Percentiles rank a stretch among this genome's conserved stretches.
Conservation (phyloP, 37 sponge, comb jelly and placozoan species). For the Chondrosia reniformis region DNA sequence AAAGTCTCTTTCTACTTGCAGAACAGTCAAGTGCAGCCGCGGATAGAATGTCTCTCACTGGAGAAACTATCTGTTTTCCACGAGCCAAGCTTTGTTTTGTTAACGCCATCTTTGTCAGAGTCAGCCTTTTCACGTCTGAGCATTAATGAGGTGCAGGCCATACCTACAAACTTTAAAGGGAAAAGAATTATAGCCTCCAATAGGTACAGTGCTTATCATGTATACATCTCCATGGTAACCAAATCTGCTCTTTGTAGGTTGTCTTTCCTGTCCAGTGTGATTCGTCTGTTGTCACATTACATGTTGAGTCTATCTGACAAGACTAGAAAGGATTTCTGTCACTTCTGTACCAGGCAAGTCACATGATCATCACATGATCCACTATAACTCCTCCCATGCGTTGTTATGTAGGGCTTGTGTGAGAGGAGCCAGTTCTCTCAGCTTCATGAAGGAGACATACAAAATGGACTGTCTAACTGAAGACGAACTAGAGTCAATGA, state of each 20-base stretch:
- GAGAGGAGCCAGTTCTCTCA: neutral
- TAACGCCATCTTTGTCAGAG: slow-evolving; percentile 50
- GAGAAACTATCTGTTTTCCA: slow-evolving; percentile 47
- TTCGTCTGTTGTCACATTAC: neutral
- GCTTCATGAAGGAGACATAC: neutral
- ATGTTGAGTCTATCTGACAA: slow-evolving; percentile 7
- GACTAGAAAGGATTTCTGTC: slow-evolving; percentile 19
- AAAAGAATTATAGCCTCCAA: slow-evolving; percentile 30
- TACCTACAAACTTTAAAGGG: slow-evolving; percentile 19
- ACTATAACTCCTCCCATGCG: neutral
- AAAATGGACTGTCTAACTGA: neutral
- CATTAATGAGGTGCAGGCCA: slow-evolving; percentile 24
- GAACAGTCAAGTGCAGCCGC: slow-evolving; percentile 5
- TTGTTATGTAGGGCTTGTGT: slow-evolving; percentile 1
- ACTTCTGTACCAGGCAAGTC: slow-evolving; percentile 11
- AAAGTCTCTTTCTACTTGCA: neutral
- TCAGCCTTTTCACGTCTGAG: slow-evolving; percentile 47
- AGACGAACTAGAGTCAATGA: slow-evolving; percentile 5
- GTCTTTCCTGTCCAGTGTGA: slow-evolving; percentile 13
- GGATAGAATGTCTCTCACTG: slow-evolving; percentile 31
- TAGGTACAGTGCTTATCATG: slow-evolving; percentile 17
- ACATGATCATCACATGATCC: too few species aligned
- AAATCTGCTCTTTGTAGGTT: neutral
- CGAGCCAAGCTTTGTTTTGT: slow-evolving; percentile 29
- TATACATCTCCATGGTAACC: neutral